Conservation (phyloP, 2,888 invertebrate species). For the Conchocele bisecta region DNA sequence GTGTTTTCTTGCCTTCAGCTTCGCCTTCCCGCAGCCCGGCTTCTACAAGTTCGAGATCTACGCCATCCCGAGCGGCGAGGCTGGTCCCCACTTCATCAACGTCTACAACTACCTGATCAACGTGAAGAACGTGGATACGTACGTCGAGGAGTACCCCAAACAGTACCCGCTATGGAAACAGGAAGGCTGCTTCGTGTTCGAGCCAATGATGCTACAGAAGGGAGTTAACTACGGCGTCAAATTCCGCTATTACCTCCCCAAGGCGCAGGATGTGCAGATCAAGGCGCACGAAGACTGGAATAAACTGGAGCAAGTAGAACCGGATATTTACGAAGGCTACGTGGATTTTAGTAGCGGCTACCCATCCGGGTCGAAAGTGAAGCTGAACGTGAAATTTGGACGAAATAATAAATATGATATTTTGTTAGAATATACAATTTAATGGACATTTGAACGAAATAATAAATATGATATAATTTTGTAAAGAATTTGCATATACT, state of each 20-base stretch:
- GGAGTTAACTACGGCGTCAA: conserved; percentile 63
- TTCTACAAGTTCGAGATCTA: conserved; percentile 77
- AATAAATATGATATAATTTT: too few species aligned
- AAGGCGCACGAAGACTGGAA: conserved; percentile 75
- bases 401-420: conserved; percentile 71
- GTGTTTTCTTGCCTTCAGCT: too few species aligned
- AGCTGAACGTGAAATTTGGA: conserved; percentile 72
- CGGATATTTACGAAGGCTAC: conserved; percentile 67
- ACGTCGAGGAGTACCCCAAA: conserved; percentile 71
- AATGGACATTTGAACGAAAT: too few species aligned
- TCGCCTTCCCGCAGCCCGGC: conserved; percentile 68
- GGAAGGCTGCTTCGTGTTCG: conserved; percentile 71
- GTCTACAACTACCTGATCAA: conserved; percentile 74
- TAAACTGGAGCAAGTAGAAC: conserved; percentile 63
- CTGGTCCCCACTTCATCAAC: conserved; percentile 73
- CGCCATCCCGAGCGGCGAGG: conserved; percentile 70
- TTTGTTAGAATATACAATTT: conserved; percentile 73
- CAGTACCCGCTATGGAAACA: conserved; percentile 76
- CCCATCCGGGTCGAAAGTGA: conserved; percentile 69
- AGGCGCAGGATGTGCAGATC: conserved; percentile 70
- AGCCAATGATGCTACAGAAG: conserved; percentile 69
- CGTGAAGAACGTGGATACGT: conserved; percentile 57
- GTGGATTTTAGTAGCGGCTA: conserved; percentile 69
- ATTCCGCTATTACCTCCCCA: conserved; percentile 69
- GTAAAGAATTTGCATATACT: too few species aligned